Conservation (phyloP, 1,140 invertebrate species). For the Eumeta japonica region DNA sequence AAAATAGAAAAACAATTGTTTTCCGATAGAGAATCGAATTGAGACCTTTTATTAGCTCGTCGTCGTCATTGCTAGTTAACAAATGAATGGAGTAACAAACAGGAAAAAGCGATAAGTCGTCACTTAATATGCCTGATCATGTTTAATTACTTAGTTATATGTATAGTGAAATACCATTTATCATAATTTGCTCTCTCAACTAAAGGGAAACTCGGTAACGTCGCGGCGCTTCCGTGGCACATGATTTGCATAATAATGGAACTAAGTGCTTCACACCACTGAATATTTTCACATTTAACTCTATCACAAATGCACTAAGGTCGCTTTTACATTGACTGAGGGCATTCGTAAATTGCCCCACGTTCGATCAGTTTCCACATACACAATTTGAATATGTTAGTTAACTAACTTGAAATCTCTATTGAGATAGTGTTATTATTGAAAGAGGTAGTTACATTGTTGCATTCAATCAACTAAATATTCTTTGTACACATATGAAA, state of each 20-base stretch:
- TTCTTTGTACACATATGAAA: too few species aligned
- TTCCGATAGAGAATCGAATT: too few species aligned
- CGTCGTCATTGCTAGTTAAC: too few species aligned
- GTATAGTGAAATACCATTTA: constrained; percentile 35
- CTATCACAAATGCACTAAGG: constrained; percentile 10
- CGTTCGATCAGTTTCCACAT: constrained; percentile 35
- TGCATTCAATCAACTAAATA: too few species aligned
- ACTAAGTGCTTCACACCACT: constrained; percentile 22
- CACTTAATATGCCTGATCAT: too few species aligned
- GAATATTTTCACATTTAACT: constrained; percentile 17
- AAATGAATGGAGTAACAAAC: too few species aligned
- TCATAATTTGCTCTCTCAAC: constrained; percentile 42
- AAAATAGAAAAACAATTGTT: too few species aligned
- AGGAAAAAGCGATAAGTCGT: too few species aligned
- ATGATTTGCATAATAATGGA: constrained; percentile 46
- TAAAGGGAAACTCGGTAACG: constrained; percentile 40
- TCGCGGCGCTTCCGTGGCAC: constrained; percentile 30
- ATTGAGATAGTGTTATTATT: too few species aligned
- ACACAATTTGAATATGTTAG: constrained; percentile 35
- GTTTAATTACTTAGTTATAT: constrained; percentile 6
- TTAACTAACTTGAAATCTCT: too few species aligned
- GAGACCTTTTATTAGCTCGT: too few species aligned
- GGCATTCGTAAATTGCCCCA: constrained; percentile 19
- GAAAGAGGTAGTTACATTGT: too few species aligned
- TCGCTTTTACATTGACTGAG: constrained; percentile 16